A percentile compares a stretch with the other conserved stretches of the same genome.
These are phyloP conservation scores for Tenualosa ilisha DNA, from an alignment of 2,797 vertebrate genomes.

Conservation along the genomic window DNA sequence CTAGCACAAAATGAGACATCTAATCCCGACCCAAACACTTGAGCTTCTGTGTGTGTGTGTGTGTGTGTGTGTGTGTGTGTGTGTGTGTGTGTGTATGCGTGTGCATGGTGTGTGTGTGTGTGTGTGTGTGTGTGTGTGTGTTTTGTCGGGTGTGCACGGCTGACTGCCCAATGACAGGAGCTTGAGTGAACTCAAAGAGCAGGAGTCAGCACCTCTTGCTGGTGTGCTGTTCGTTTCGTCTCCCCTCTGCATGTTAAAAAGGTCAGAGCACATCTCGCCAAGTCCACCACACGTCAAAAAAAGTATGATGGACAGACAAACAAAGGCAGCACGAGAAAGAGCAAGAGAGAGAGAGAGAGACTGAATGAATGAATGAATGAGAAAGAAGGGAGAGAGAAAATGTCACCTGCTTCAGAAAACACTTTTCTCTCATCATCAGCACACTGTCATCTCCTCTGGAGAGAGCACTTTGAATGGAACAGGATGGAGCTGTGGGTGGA, in stretches of 20 bases:
- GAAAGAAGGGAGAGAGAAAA: too few species aligned
- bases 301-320: neutral
- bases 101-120: neutral
- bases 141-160: neutral
- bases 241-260: conserved; percentile 17
- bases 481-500: neutral
- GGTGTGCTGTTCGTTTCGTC: neutral
- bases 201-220: conserved; percentile 4
- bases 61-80: neutral
- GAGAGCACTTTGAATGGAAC: neutral
- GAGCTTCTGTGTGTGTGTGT: neutral
- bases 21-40: neutral
- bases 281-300: neutral
- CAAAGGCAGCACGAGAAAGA: neutral
- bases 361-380: too few species aligned
- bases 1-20: neutral
- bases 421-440: neutral
- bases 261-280: neutral
- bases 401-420: neutral
- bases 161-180: conserved; percentile 2
- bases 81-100: neutral
- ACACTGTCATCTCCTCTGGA: neutral
- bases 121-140: neutral
- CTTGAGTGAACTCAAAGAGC: conserved; percentile 7
- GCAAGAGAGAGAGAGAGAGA: neutral